Evolutionary conservation across 2,888 invertebrate genomes (phyloP), one percentile per base, ranked within the genome.

Genomic region (Dicyrtomina minuta): DNA sequence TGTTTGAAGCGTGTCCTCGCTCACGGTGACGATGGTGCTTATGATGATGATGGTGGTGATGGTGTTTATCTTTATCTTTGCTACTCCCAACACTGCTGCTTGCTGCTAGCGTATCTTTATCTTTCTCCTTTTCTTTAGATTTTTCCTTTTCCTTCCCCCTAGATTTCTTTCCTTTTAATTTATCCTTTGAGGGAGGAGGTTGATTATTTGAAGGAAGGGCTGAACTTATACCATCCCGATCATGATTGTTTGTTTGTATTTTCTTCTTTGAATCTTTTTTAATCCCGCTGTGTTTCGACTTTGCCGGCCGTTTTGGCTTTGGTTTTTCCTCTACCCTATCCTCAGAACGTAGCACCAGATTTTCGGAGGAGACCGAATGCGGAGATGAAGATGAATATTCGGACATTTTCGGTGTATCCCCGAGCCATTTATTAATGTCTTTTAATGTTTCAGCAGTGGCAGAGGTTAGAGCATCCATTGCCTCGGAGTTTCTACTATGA

Each of bases 341-440:
- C 43, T 65, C 56, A 22, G 39, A 22, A 17, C 43, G 2, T 24
- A 65, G 65, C 65, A 65, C 65, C 65, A 65, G 22, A 41, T 46
- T 62, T 15, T 65, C 65, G 12, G 65, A 65, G 13, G 64, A 64
- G 17, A 65, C 65, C 17, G 65, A 65, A 15, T 24, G 8, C 10
- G 65, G 65, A 24, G 65, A 65, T 43, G 71, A 68, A n/a, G 69
- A 65, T 13, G 69, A 72, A 46, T 62, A 72, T 46, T 75, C 75
- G 41, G 73, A 68, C 10, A 55, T 71, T 56, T 75, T 79, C 39
- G 92, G 92, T 0, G 92, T 90, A 78, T 92, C 92, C 79, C 92
- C 92, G 71, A 93, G 82, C 92, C 92, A 93, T 79, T 92, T 91
- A 80, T 91, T 92, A 51, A 93, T 92, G 80, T 93, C 93, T 85